Conservation (phyloP, 1,140 invertebrate genomes). For the Bathynomus jamesi region DNA sequence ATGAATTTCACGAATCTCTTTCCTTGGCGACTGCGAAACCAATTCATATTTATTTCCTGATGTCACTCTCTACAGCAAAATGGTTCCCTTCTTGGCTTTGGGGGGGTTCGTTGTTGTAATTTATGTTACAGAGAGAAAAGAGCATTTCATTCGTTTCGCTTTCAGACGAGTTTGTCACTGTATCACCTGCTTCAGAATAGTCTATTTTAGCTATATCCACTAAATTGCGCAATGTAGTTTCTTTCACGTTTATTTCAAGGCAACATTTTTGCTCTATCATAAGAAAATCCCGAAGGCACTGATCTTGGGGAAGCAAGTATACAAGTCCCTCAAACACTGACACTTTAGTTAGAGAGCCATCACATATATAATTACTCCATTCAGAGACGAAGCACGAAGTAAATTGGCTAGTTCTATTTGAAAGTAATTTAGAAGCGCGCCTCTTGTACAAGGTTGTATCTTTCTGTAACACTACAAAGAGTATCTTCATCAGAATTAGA, state of each 20-base stretch:
- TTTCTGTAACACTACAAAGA: no score
- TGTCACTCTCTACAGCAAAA: constrained; percentile 59
- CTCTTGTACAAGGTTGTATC: constrained; percentile 27
- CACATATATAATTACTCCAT: constrained; percentile 65
- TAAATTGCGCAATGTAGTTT: constrained; percentile 90
- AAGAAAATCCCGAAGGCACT: constrained; percentile 81
- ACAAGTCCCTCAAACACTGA: constrained; percentile 22
- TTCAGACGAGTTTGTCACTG: constrained; percentile 73
- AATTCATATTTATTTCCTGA: no score
- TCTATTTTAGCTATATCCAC: constrained; percentile 66
- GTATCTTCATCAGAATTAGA: no score
- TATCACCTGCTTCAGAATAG: constrained; percentile 61
- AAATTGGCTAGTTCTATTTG: constrained; percentile 68
- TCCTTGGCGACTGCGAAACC: no score
- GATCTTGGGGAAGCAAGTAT: constrained; percentile 22
- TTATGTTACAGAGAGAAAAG: constrained; percentile 80
- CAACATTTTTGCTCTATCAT: constrained; percentile 94
- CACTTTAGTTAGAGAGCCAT: constrained; percentile 75
- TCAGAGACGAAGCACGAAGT: constrained; percentile 80
- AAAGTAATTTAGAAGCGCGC: constrained; percentile 28
- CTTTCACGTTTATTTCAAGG: constrained; percentile 97
- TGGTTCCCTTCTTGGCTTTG: constrained; percentile 85
- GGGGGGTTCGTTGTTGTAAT: constrained; percentile 84
- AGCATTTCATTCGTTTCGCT: constrained; percentile 91
- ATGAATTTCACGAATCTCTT: background rate